Evolutionary conservation across 2,113 vertebrate species (phyloP), one percentile per base, ranked within the genome.

Genomic region (Micronisus gabar): DNA sequence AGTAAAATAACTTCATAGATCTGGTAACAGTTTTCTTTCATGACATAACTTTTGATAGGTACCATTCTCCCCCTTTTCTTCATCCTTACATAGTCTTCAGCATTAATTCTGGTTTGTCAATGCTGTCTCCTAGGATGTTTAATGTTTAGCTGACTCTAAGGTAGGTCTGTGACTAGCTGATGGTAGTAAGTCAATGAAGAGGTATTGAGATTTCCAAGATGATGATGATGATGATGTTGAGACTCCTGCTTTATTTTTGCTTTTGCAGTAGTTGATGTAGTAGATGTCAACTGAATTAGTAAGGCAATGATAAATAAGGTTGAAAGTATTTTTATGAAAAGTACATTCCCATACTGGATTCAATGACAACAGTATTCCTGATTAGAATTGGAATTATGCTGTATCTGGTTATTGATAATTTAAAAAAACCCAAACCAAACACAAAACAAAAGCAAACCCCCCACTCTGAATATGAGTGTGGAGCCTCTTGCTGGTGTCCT

Each of bases 361-460:
- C 25, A 76, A 38, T 22, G 20, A 32, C 34, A 76, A 20, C 9
- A n/a, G 8, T 59, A 52, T 58, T 94, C 47, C n/a, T 62, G 25
- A 61, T 1, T 81, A 36, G 13, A 71, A 38, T 4, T 71, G 30
- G 58, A 93, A 32, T 59, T 4, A 26, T 32, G 20, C 25, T 32
- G 3, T 56, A 22, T 59, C 68, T 68, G 25, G 4, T 55, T 81
- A 30, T 36, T 50, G n/a, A 25, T 38, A 15, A 23, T n/a, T 58
- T 53, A n/a, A 66, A 83, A 38, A 36, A 43, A 16, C 3, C 2
- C 3, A 7, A 38, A 43, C 2, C 3, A 72, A 76, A 58, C 3
- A 4, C 19, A 62, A 79, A 56, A 5, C 6, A 43, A 72, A 80
- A 4, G 8, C 19, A 34, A 30, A 10, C 1, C 0, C 6, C 4